Conservation (phyloP, 1,140 invertebrate species). For the Eufriesea mexicana region DNA sequence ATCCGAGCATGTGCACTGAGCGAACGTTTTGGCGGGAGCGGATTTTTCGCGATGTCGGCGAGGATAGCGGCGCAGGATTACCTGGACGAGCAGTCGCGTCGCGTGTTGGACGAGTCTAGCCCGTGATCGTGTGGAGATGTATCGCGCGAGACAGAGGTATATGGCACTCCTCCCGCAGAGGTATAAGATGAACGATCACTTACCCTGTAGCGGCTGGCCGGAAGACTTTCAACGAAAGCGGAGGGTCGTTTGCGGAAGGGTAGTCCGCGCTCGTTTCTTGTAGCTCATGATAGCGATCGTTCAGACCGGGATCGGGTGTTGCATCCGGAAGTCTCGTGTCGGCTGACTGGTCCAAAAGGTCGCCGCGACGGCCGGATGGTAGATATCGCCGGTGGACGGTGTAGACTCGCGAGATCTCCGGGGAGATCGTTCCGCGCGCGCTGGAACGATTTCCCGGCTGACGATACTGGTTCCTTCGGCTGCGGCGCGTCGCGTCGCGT, state of each 20-base stretch:
- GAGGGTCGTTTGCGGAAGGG: slow-evolving; percentile 65
- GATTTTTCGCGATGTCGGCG: slow-evolving; percentile 11
- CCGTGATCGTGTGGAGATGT: background rate
- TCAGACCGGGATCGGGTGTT: slow-evolving; percentile 35
- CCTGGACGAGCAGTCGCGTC: too few species aligned
- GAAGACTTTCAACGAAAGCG: slow-evolving; percentile 65
- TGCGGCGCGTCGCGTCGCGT: background rate
- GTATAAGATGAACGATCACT: slow-evolving; percentile 46
- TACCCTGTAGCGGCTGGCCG: slow-evolving; percentile 69
- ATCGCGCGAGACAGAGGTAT: too few species aligned
- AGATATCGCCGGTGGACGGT: background rate
- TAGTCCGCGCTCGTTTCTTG: slow-evolving; percentile 66
- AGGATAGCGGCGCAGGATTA: background rate
- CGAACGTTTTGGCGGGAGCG: slow-evolving; percentile 71
- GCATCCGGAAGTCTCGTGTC: slow-evolving; percentile 45
- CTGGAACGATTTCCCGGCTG: background rate
- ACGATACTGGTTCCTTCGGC: background rate
- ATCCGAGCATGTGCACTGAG: slow-evolving; percentile 66
- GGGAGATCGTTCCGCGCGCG: slow-evolving; percentile 16
- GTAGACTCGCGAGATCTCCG: background rate
- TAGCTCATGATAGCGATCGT: slow-evolving; percentile 60
- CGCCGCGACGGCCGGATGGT: background rate
- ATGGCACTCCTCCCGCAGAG: background rate
- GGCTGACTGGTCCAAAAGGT: slow-evolving; percentile 11
- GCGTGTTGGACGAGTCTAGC: background rate